Evolutionary conservation across 2,113 vertebrate genomes (phyloP), one percentile per base, ranked within the genome.

Genomic region (Pteruthius melanotis): DNA sequence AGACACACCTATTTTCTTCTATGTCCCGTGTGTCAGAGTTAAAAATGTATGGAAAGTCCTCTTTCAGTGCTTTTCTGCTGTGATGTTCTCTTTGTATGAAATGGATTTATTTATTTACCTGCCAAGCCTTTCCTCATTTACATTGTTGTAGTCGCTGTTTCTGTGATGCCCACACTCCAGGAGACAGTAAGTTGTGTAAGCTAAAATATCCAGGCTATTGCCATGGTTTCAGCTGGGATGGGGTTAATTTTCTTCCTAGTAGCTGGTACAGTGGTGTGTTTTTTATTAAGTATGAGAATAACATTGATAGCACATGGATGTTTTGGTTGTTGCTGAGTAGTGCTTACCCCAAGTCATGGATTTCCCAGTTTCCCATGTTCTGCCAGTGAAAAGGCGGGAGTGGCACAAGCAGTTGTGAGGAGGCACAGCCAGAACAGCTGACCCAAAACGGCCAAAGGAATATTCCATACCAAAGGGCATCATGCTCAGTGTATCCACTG

Each of bases 81-180:
- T 28, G 37, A 24, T 57, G 10, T 37, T 91, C 15, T n/a, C 69
- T 87, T 63, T 65, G 24, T 72, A 7, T 33, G 30, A 68, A 78
- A 42, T 33, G 4, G 14, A 33, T 89, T 69, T 74, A 18, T 13
- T 69, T 74, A 2, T 78, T 89, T 94, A 35, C 57, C 35, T 89
- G 16, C 24, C 39, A 59, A 50, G 15, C 42, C 23, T 81, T 77
- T 77, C 39, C 22, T 87, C 9, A 2, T 87, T 94, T 77, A 39
- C 4, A 10, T 64, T 0, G 3, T 44, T 87, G 54, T 20, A 88
- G 0, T 69, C 0, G 0, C 53, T 85, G 44, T 52, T 76, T 87
- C 33, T 6, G 2, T 53, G 65, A 61, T 90, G 24, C 15, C 13
- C 28, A 21, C 15, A 5, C 0, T 3, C 20, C 16, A 15, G 42